Evolutionary conservation across 2,888 invertebrate species (phyloP).

Genomic region (Ferrisia virgata): DNA sequence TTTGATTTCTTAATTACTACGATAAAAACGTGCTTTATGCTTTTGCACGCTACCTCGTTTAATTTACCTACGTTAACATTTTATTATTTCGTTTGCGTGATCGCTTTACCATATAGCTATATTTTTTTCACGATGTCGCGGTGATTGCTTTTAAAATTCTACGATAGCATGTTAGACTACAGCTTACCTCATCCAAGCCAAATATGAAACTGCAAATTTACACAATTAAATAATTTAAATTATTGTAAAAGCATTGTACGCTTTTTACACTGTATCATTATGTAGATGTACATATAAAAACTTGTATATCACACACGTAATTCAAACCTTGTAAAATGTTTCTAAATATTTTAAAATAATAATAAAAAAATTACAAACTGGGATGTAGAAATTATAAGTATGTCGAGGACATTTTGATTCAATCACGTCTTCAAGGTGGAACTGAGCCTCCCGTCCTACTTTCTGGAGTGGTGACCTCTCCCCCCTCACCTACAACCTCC

Average conservation of each 20-base stretch:
- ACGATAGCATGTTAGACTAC: not conserved
- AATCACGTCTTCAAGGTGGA: too few species aligned
- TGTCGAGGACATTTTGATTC: not conserved
- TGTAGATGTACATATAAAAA: too few species aligned
- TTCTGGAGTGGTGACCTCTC: too few species aligned
- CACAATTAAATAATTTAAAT: not conserved
- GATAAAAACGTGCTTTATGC: not conserved
- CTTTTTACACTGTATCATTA: not conserved
- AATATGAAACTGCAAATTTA: not conserved
- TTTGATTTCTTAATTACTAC: constrained; percentile 21
- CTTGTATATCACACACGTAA: not conserved
- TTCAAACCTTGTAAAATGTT: not conserved
- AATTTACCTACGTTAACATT: not conserved
- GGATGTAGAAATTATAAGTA: not conserved
- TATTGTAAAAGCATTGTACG: not conserved
- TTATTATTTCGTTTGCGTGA: constrained; percentile 16
- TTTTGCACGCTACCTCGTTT: not conserved
- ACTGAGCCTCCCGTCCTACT: too few species aligned
- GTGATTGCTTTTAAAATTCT: not conserved
- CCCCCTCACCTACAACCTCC: too few species aligned
- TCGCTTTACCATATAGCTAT: not conserved
- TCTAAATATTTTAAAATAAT: not conserved
- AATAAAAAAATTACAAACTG: not conserved
- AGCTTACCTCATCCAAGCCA: not conserved
- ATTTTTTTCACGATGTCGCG: not conserved